Evolutionary conservation across 1,140 invertebrate genomes (phyloP).

Genomic region (Orius laevigatus): DNA sequence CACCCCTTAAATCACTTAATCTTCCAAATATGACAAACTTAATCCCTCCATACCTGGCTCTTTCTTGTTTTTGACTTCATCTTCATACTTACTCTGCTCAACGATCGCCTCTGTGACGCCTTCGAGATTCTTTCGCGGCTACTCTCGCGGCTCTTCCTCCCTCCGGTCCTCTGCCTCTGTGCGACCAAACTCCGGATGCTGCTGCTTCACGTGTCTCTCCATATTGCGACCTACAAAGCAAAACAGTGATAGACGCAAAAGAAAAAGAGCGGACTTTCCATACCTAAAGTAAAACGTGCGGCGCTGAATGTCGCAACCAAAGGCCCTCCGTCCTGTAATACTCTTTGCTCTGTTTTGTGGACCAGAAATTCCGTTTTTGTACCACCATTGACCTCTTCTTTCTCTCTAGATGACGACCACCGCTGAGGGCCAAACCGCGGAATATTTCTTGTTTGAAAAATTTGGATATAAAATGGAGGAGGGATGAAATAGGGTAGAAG

Average conservation of each 20-base stretch:
- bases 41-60: background rate
- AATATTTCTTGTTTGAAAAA: slow-evolving; percentile 46
- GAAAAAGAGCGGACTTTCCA: too few species aligned
- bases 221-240: slow-evolving; percentile 45
- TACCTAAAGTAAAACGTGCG: slow-evolving; percentile 78
- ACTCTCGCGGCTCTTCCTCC: slow-evolving; percentile 19
- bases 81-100: slow-evolving; percentile 14
- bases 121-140: slow-evolving; percentile 22
- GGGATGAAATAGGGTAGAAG: slow-evolving; percentile 18
- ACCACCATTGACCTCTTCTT: slow-evolving; percentile 59
- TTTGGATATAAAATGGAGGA: slow-evolving; percentile 36
- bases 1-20: too few species aligned
- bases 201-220: slow-evolving; percentile 85
- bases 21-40: too few species aligned
- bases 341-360: slow-evolving; percentile 74
- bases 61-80: slow-evolving; percentile 12
- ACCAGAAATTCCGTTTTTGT: slow-evolving; percentile 73
- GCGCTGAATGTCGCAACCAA: slow-evolving; percentile 77
- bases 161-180: slow-evolving; percentile 36
- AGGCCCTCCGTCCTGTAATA: slow-evolving; percentile 85
- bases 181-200: slow-evolving; percentile 81
- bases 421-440: slow-evolving; percentile 44
- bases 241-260: too few species aligned
- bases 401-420: slow-evolving; percentile 37
- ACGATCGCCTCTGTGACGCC: slow-evolving; percentile 16